A percentile compares a stretch with the other conserved stretches of the same genome.
Evolutionary conservation across 1,140 invertebrate species (phyloP).

Genomic region (Drosophila tani): DNA sequence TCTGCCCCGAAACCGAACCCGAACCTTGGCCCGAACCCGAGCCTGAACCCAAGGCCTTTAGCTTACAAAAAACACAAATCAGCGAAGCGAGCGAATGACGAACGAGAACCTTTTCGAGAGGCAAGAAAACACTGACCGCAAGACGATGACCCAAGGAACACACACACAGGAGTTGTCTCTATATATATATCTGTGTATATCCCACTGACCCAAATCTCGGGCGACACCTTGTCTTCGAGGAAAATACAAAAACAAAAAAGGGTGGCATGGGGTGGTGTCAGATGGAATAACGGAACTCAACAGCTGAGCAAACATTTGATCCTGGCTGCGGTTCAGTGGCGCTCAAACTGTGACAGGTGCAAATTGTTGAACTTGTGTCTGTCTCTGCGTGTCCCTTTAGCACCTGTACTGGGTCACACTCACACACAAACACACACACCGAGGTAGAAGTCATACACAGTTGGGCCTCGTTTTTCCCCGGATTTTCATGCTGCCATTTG

Average conservation of each 20-base stretch:
- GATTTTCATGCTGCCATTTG: constrained; percentile 29
- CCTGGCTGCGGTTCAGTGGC: constrained; percentile 47
- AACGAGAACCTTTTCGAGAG: constrained; percentile 36
- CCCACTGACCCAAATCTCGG: constrained; percentile 55
- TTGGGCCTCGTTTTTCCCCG: constrained; percentile 14
- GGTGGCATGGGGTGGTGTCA: not conserved
- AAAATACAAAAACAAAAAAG: constrained; percentile 1
- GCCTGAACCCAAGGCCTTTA: constrained; percentile 18
- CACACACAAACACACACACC: constrained; percentile 8
- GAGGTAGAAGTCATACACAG: not conserved
- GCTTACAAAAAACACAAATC: constrained; percentile 34
- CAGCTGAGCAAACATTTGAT: constrained; percentile 67
- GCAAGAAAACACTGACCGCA: constrained; percentile 46
- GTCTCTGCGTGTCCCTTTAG: constrained; percentile 35
- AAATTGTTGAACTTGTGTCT: constrained; percentile 67
- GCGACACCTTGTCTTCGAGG: constrained; percentile 41
- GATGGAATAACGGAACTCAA: constrained; percentile 25
- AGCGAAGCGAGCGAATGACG: constrained; percentile 27
- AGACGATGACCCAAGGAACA: constrained; percentile 18
- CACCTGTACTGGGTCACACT: constrained; percentile 53
- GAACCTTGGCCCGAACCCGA: not conserved
- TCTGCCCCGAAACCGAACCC: constrained; percentile 1
- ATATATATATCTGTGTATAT: constrained; percentile 11
- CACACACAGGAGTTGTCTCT: constrained; percentile 1
- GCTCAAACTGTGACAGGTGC: constrained; percentile 67